These are phyloP conservation scores for Neogale vison DNA, from an alignment of 2,113 vertebrate genomes.

Conservation along the genomic window DNA sequence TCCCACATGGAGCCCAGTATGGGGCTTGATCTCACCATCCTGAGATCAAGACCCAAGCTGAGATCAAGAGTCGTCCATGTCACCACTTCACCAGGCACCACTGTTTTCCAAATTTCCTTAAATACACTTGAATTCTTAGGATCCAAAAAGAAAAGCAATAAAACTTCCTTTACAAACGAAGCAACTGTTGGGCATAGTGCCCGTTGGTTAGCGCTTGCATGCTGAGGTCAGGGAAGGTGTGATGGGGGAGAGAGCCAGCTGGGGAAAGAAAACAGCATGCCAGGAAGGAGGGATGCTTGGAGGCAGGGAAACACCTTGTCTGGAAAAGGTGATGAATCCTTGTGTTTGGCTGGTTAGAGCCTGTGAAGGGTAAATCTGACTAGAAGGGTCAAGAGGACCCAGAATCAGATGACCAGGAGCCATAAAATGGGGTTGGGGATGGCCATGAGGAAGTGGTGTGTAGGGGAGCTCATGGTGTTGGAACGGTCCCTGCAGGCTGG, in stretches of 20 bases:
- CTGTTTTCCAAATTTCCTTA: constrained; percentile 18
- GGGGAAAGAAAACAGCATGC: background rate
- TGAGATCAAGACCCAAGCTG: background rate
- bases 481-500: background rate
- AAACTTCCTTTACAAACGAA: background rate
- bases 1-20: background rate
- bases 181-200: background rate
- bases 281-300: background rate
- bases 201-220: background rate
- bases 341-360: background rate
- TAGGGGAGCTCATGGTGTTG: background rate
- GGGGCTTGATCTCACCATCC: background rate
- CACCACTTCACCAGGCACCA: background rate
- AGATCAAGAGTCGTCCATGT: background rate
- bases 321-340: background rate
- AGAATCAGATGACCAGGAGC: background rate
- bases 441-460: rapidly evolving
- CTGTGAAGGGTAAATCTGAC: background rate
- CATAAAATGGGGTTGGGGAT: background rate
- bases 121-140: background rate
- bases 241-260: background rate
- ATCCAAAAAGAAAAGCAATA: background rate
- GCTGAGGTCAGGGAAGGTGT: rapidly evolving
- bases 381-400: background rate
- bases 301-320: background rate